Percentiles rank a stretch among this genome's conserved stretches.
phyloP scores from a whole-genome alignment of 1,140 invertebrate genomes.

The Laupala kohalensis region DNA sequence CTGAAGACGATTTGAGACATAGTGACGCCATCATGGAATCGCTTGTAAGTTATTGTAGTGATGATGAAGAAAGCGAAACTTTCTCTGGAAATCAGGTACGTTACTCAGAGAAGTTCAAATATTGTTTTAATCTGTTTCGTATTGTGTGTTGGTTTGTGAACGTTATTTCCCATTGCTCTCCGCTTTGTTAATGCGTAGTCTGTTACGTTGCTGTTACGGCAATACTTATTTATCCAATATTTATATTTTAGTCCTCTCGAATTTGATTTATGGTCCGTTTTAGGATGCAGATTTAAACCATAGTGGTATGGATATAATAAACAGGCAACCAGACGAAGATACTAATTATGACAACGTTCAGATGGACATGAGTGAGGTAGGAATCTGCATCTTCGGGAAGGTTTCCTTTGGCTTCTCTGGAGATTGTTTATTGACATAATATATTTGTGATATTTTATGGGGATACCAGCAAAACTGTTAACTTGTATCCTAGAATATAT shows the following conservation, averaged over 20 bases:
- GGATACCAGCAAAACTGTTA: not conserved
- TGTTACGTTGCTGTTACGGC: no score
- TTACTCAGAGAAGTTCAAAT: no score
- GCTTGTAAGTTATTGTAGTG: slow-evolving; percentile 7
- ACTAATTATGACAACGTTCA: slow-evolving; percentile 22
- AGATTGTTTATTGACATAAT: not conserved
- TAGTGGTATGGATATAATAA: not conserved
- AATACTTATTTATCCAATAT: no score
- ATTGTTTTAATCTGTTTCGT: no score
- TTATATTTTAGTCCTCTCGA: no score
- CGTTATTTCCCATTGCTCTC: no score
- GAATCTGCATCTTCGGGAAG: slow-evolving; percentile 1
- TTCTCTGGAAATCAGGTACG: slow-evolving; percentile 5
- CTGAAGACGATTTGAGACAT: not conserved
- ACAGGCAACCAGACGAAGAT: slow-evolving; percentile 16
- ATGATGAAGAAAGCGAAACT: slow-evolving; percentile 8
- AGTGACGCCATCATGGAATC: slow-evolving; percentile 9
- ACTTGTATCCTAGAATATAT: no score
- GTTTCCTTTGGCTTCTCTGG: not conserved
- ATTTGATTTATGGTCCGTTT: no score
- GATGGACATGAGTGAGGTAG: slow-evolving; percentile 23
- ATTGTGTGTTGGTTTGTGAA: no score
- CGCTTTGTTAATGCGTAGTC: no score
- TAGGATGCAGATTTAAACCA: not conserved
- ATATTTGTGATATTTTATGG: not conserved